phyloP scores from a whole-genome alignment of 1,140 invertebrate genomes.

The Drosophila nasuta region DNA sequence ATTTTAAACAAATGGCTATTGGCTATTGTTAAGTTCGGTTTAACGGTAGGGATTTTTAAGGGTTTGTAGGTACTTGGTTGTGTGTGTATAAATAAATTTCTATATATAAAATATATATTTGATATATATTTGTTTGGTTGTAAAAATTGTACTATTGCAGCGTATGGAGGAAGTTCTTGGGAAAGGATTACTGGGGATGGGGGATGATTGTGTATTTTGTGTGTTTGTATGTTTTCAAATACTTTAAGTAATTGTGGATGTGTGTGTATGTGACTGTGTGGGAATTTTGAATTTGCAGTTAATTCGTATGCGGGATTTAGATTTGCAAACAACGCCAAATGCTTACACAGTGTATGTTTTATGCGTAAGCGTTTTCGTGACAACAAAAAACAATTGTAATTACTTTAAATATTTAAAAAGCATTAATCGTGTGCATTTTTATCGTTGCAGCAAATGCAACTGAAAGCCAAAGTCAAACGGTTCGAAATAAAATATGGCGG shows the following conservation, averaged over 20 bases:
- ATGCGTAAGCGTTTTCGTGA: constrained; percentile 43
- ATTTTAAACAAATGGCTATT: constrained; percentile 81
- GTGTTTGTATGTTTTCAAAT: constrained; percentile 64
- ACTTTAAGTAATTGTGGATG: constrained; percentile 78
- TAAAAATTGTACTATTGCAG: constrained; percentile 85
- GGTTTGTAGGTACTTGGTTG: constrained; percentile 79
- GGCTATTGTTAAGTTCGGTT: constrained; percentile 76
- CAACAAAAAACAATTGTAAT: constrained; percentile 80
- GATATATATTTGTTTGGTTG: constrained; percentile 79
- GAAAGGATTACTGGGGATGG: constrained; percentile 27
- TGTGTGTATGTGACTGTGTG: constrained; percentile 56
- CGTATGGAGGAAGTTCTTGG: constrained; percentile 81
- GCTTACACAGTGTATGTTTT: constrained; percentile 20
- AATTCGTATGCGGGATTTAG: constrained; percentile 54
- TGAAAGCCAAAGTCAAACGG: constrained; percentile 63
- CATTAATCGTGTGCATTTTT: constrained; percentile 63
- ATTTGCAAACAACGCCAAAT: constrained; percentile 37
- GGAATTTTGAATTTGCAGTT: constrained; percentile 68
- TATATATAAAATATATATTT: constrained; percentile 81
- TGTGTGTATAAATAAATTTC: constrained; percentile 78
- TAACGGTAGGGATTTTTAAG: constrained; percentile 50
- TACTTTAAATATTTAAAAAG: constrained; percentile 84
- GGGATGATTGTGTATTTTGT: constrained; percentile 24
- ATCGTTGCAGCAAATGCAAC: constrained; percentile 62
- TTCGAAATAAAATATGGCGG: constrained; percentile 25